A percentile compares a stretch with the other conserved stretches of the same genome.
Evolutionary conservation across 2,888 invertebrate genomes (phyloP).

Genomic region (Sesia apiformis): DNA sequence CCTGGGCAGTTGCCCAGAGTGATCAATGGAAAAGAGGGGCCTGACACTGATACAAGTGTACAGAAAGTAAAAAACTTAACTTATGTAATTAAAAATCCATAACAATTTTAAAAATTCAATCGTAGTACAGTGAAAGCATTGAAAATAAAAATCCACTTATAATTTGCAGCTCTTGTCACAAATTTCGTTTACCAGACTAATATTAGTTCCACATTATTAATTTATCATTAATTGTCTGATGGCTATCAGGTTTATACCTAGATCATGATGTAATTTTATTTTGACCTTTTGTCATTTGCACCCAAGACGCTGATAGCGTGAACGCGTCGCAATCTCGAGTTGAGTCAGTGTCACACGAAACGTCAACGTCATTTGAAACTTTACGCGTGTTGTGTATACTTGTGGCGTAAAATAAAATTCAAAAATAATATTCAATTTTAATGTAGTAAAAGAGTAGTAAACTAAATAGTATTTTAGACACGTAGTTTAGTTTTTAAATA

Average conservation of each 20-base stretch:
- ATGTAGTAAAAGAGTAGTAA: neutral
- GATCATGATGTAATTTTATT: neutral
- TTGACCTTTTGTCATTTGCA: slow-evolving; percentile 17
- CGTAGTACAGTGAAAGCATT: too few relatives aligned
- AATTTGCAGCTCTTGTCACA: too few relatives aligned
- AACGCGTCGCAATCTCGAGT: slow-evolving; percentile 10
- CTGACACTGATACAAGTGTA: too few relatives aligned
- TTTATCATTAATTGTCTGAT: too few relatives aligned
- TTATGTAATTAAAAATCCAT: too few relatives aligned
- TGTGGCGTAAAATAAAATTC: neutral
- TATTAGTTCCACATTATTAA: too few relatives aligned
- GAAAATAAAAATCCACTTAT: too few relatives aligned
- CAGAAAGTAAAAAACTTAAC: too few relatives aligned
- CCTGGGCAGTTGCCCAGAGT: too few relatives aligned
- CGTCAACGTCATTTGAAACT: slow-evolving; percentile 36
- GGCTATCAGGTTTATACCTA: neutral
- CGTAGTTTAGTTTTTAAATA: neutral
- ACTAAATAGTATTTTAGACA: neutral
- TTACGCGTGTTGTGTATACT: slow-evolving; percentile 32
- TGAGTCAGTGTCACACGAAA: slow-evolving; percentile 11
- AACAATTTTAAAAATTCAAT: too few relatives aligned
- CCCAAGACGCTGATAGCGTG: slow-evolving; percentile 8
- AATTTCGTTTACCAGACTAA: too few relatives aligned
- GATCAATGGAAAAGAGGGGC: too few relatives aligned
- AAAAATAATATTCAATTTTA: neutral